A percentile compares a stretch with the other conserved stretches of the same genome.
Evolutionary conservation across 2,888 invertebrate species (phyloP).

Genomic region (Drosophila longiperda): DNA sequence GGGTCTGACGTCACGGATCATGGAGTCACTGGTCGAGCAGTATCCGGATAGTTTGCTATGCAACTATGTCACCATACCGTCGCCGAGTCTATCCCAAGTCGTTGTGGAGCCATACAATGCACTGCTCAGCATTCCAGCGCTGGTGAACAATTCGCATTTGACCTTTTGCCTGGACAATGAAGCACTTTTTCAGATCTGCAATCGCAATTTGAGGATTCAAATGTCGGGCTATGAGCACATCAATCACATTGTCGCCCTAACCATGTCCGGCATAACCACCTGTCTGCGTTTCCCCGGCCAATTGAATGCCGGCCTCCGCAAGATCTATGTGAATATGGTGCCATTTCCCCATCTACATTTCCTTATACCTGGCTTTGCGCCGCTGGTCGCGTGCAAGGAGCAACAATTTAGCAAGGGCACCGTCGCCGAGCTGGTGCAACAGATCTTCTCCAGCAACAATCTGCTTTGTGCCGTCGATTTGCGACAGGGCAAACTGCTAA

Average conservation of each 20-base stretch:
- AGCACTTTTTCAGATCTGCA: slow-evolving; percentile 82
- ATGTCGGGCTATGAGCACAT: slow-evolving; percentile 76
- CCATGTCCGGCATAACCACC: slow-evolving; percentile 89
- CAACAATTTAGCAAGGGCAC: slow-evolving; percentile 82
- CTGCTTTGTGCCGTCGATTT: slow-evolving; percentile 94
- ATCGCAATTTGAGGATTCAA: slow-evolving; percentile 72
- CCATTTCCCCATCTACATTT: slow-evolving; percentile 95
- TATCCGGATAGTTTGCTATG: slow-evolving; percentile 91
- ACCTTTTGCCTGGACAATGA: slow-evolving; percentile 83
- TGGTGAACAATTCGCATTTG: slow-evolving; percentile 77
- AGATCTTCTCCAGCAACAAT: slow-evolving; percentile 92
- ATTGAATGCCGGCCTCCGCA: slow-evolving; percentile 93
- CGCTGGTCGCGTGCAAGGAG: slow-evolving; percentile 85
- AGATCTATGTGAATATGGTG: slow-evolving; percentile 96
- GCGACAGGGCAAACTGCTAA: slow-evolving; percentile 90
- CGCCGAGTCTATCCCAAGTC: slow-evolving; percentile 78
- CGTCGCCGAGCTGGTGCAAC: slow-evolving; percentile 89
- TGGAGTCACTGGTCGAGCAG: slow-evolving; percentile 90
- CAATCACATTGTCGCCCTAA: slow-evolving; percentile 82
- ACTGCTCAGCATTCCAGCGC: slow-evolving; percentile 74
- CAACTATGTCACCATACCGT: slow-evolving; percentile 88
- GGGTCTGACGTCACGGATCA: slow-evolving; percentile 90
- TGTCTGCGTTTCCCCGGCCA: slow-evolving; percentile 96
- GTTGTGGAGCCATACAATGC: slow-evolving; percentile 83
- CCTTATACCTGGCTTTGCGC: slow-evolving; percentile 93